Evolutionary conservation across 2,113 vertebrate species (phyloP), one percentile per base, ranked within the genome.

Genomic region (Forbesichthys agassizii): DNA sequence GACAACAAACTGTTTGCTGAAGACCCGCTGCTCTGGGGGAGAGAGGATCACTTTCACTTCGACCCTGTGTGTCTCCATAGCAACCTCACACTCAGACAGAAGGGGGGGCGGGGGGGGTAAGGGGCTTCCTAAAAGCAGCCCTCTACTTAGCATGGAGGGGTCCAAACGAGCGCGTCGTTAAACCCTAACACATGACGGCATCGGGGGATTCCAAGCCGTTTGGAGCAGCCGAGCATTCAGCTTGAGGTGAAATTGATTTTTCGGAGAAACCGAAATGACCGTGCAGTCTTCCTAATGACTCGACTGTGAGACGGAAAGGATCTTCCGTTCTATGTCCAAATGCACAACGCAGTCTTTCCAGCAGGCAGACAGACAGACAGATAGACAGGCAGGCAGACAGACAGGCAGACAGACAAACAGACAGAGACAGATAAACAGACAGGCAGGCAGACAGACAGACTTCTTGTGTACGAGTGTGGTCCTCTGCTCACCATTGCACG

Each of bases 241-340:
- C 76, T 88, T 88, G 77, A 74, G 69, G 84, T 84, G 73, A 82
- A 89, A 87, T 76, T 33, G 66, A 88, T 83, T 85, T 88, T 86
- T 80, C 48, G n/a, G 70, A 68, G 71, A 90, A 90, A 89, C 79
- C 81, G 33, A 89, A 91, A 89, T 88, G 71, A 77, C 82, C 56
- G 69, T 85, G 84, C 79, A 79, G 87, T 89, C 81, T 79, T 86
- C 85, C 75, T 87, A 91, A 88, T 88, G 84, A 89, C 85, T 86
- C 78, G 84, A 85, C 81, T 88, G 87, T 83, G 83, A 90, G 82
- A 77, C 84, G 74, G 81, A 92, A 91, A 90, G 7, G 78, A 84
- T 87, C 82, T 52, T 79, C 61, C 71, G 74, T 77, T 77, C 83
- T 82, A 71, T 73, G 77, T 82, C 77, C 80, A 88, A 88, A 84